Evolutionary conservation across 2,888 invertebrate species (phyloP).

Genomic region (Halictus quadricinctus): DNA sequence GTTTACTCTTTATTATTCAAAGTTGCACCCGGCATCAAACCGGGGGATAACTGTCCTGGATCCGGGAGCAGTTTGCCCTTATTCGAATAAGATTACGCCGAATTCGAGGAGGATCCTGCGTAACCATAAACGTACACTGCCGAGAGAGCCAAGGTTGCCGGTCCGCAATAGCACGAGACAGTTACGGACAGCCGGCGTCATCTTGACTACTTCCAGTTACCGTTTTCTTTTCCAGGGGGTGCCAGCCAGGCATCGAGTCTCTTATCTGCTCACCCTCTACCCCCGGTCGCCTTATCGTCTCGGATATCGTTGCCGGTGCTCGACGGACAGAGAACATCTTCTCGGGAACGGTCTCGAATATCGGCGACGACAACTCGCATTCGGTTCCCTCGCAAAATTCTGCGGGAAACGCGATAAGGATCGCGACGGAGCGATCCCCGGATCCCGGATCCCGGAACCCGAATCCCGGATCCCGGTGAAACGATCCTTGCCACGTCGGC

Average conservation of each 20-base stretch:
- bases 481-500: constrained; percentile 37
- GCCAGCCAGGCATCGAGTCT: constrained; percentile 1
- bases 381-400: constrained; percentile 51
- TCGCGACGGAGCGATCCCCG: constrained; percentile 33
- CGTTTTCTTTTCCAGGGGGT: constrained; percentile 20
- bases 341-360: constrained; percentile 54
- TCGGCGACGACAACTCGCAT: constrained; percentile 58
- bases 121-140: background rate
- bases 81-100: background rate
- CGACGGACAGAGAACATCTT: constrained; percentile 67
- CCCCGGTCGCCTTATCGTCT: constrained; percentile 66
- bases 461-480: constrained; percentile 6
- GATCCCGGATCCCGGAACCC: too few relatives aligned
- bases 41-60: background rate
- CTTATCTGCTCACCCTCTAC: constrained; percentile 46
- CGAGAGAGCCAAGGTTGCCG: background rate
- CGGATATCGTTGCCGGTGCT: constrained; percentile 70
- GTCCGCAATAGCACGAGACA: constrained; percentile 16
- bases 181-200: constrained; percentile 25
- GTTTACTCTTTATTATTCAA: constrained; percentile 2
- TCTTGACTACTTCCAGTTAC: constrained; percentile 21
- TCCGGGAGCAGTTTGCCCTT: background rate
- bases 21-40: background rate
- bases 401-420: constrained; percentile 58
- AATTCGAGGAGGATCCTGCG: background rate